A percentile compares a stretch with the other conserved stretches of the same genome.
Conservation (phyloP, 2,797 vertebrate species). For the Tiaroga cobitis region DNA sequence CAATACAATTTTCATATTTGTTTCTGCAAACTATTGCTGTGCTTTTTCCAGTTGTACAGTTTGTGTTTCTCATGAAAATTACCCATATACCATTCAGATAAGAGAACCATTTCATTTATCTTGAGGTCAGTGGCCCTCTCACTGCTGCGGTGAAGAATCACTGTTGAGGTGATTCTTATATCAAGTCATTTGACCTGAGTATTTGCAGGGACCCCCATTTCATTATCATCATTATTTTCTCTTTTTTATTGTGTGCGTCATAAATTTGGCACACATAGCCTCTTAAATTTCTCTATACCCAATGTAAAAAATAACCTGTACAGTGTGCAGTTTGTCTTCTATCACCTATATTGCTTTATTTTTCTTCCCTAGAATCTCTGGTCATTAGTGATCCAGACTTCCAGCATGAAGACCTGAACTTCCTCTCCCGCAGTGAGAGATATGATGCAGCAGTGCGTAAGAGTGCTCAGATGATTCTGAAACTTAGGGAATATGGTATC, state of each 20-base stretch:
- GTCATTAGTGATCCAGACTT: slow-evolving; percentile 90
- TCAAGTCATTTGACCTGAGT: neutral
- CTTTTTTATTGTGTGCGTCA: neutral
- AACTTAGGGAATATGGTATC: slow-evolving; percentile 89
- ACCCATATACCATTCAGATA: neutral
- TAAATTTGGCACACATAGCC: neutral
- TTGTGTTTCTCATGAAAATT: neutral
- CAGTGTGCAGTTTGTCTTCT: too few species aligned
- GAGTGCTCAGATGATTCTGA: slow-evolving; percentile 89
- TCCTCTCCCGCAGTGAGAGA: slow-evolving; percentile 91
- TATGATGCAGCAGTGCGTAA: slow-evolving; percentile 91
- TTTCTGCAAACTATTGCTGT: neutral
- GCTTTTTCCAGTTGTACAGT: too few species aligned
- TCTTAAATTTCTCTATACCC: neutral
- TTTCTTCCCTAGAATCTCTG: slow-evolving; percentile 77
- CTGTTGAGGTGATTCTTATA: neutral
- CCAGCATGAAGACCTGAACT: slow-evolving; percentile 89
- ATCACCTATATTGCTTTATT: neutral
- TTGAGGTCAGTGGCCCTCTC: neutral
- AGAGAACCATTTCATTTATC: neutral
- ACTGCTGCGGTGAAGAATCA: neutral
- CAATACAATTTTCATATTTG: neutral
- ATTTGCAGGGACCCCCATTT: neutral
- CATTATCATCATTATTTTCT: neutral
- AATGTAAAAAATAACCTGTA: neutral